Conservation (phyloP, 1,140 invertebrate species). For the Anastrepha ludens region DNA sequence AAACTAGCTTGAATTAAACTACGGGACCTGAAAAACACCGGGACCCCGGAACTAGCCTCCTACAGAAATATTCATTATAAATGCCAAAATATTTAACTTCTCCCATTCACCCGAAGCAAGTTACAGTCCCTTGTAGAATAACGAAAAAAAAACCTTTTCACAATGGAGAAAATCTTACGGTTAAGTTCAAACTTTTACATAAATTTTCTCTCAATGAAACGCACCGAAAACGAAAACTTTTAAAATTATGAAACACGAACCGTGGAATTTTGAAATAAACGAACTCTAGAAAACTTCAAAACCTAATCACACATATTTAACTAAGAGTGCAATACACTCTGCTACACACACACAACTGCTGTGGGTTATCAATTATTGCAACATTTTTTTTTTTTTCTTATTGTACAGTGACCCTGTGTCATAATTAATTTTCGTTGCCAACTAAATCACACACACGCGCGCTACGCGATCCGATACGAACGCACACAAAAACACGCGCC, state of each 20-base stretch:
- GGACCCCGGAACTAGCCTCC: too few species aligned
- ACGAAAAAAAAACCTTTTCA: neutral
- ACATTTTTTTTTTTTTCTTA: slow-evolving; percentile 36
- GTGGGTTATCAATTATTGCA: slow-evolving; percentile 35
- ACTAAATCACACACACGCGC: neutral
- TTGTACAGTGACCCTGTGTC: slow-evolving; percentile 27
- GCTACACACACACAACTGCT: neutral
- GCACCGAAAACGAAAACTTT: neutral
- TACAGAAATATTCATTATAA: neutral
- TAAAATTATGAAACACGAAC: slow-evolving; percentile 8
- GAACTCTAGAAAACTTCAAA: neutral
- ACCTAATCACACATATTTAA: neutral
- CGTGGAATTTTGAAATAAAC: neutral
- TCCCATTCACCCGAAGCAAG: neutral
- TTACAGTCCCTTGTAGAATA: neutral
- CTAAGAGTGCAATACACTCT: neutral
- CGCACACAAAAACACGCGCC: slow-evolving; percentile 20
- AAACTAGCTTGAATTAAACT: too few species aligned
- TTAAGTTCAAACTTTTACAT: neutral
- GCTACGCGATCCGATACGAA: slow-evolving; percentile 9
- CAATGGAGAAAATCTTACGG: neutral
- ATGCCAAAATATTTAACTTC: slow-evolving; percentile 41
- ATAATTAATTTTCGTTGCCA: slow-evolving; percentile 26
- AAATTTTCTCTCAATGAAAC: neutral
- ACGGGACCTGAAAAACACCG: too few species aligned